Evolutionary conservation across 1,140 invertebrate species (phyloP), one percentile per base, ranked within the genome.

Genomic region (Bombus fervidus): DNA sequence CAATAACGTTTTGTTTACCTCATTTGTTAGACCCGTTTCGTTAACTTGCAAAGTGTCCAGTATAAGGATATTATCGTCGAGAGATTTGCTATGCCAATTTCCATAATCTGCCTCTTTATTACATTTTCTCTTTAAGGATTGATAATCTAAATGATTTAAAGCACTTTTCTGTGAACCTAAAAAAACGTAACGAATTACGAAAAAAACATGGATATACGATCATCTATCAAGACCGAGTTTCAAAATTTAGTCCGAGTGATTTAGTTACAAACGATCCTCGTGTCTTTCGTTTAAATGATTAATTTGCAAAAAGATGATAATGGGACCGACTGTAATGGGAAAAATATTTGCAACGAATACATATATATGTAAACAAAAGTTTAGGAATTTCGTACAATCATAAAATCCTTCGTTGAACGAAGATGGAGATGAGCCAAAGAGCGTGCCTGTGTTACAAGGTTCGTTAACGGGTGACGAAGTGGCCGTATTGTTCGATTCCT

Each of bases 391-490:
- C 82, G 59, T 87, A 92, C 92, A 87, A 66, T 92, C 92, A 76
- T 59, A 90, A 91, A 41, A 96, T 90, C 77, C 95, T 68, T 96
- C 96, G 28, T 93, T 95, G 0, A 96, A 96, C 0, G 96, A 96
- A 1, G 95, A 95, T 0, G 96, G 95, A 9, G 96, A 95, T 0
- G 95, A 90, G 1, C 94, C 76, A 93, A 86, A 86, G 41, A 85
- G 93, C n/a, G 95, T 95, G 10, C 94, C 92, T 22, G 93, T 90
- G 76, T 93, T 94, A 28, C 95, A 95, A 10, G 91, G 62, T 28
- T 93, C 92, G 22, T 85, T 83, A 22, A 86, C 89, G 43, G 79
- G 83, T 3, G 91, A 66, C 22, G 87, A 88, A 13, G 82, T 85
- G 12, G 79, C 66, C 6, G 69, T 64, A 74, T 64, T 68, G 66